Base-by-base conservation (phyloP, 2,797 vertebrate genomes). In the Tokudaia muenninki region DNA sequence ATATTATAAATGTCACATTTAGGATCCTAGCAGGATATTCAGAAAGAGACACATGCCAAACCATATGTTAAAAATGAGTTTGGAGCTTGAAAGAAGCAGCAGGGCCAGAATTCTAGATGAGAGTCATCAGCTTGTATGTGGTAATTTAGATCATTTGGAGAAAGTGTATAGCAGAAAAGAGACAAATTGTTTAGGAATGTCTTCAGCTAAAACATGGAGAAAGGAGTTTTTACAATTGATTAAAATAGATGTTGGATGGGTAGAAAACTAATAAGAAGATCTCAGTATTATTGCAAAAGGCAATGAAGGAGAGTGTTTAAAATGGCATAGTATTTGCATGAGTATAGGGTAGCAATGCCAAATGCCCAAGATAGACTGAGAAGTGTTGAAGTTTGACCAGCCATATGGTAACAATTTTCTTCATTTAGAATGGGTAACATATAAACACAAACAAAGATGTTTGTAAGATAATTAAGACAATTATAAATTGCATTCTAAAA, bases 1-100 rank as follows among this genome's bases (percentile, higher is more conserved):
- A 7, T 87, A 79, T 96, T 91, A 91, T 65, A 94, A 96, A 97
- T 94, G 82, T 91, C 91, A 97, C 26, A n/a, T 74, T 93, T 96
- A 94, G 78, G 70, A 74, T 84, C 93, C 77, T 74, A 87, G 77
- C 57, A 47, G 37, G 87, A 93, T 96, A 93, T 88, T 96, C 74
- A 82, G 55, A 91, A 59, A 34, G 70, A 82, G 34, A 87, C 34
- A 93, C 87, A 93, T 78, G 82, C 37, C 87, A 90, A 72, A 34
- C 90, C 92, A 79, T 91, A 93, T 91, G 92, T 21, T 75, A 22
- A 79, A 83, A 90, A 78, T 87, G 52, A 92, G 44, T 57, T 47
- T 92, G 52, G 77, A 87, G 37, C 44, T 74, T 74, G 70, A 83
- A 91, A 65, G 55, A 88, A 37, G 63, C 47, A 88, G 34, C 26